A percentile compares a stretch with the other conserved stretches of the same genome.
Evolutionary conservation across 2,888 invertebrate species (phyloP).

Genomic region (Nycteola revayana): DNA sequence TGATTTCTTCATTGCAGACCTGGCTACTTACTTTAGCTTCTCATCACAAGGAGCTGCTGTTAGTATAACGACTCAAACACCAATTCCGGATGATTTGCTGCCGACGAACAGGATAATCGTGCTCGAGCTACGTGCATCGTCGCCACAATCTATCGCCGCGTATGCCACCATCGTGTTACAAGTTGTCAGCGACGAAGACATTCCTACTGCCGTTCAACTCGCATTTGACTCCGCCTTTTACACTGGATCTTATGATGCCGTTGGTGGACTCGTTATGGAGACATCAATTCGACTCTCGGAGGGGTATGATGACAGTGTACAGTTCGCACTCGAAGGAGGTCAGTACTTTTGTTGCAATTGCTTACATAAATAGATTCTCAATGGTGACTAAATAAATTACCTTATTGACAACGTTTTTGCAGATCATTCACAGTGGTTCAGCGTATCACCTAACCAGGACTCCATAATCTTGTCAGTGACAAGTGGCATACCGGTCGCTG

Average conservation of each 20-base stretch:
- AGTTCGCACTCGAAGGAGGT: conserved; percentile 39
- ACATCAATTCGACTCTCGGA: conserved; percentile 22
- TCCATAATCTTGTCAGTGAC: conserved; percentile 8
- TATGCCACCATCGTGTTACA: conserved; percentile 38
- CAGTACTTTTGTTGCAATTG: conserved; percentile 1
- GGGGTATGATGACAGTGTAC: conserved; percentile 32
- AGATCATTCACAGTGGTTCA: conserved; percentile 14
- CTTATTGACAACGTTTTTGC: conserved; percentile 1
- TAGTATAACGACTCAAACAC: conserved; percentile 11
- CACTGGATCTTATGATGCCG: conserved; percentile 28
- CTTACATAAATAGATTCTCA: not conserved
- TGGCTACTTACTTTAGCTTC: conserved; percentile 19
- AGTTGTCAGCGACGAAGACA: conserved; percentile 14
- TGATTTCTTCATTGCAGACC: conserved; percentile 15
- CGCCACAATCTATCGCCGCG: conserved; percentile 28
- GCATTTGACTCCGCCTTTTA: conserved; percentile 29
- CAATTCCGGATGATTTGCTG: conserved; percentile 34
- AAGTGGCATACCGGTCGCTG: conserved; percentile 14
- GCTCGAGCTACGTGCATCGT: conserved; percentile 35
- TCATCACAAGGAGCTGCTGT: conserved; percentile 13
- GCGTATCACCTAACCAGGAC: conserved; percentile 2
- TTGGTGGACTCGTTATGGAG: conserved; percentile 19
- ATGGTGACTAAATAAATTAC: not conserved
- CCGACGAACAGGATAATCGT: conserved; percentile 33
- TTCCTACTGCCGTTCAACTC: conserved; percentile 3